phyloP scores from a whole-genome alignment of 2,113 vertebrate genomes.

The Myotis brandtii region DNA sequence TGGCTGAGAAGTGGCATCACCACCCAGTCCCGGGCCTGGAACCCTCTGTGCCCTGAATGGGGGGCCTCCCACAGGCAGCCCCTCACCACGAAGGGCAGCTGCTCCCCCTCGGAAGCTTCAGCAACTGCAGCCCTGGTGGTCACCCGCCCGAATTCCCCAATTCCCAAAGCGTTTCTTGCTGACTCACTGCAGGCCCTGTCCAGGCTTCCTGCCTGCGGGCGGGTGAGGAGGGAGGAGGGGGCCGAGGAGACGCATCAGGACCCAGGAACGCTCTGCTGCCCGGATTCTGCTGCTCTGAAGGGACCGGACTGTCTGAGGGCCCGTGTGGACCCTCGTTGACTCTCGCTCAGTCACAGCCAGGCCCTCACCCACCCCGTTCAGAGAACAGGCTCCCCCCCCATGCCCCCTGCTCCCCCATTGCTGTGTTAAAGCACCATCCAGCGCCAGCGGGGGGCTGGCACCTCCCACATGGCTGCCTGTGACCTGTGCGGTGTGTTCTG shows the following conservation, averaged over 20 bases:
- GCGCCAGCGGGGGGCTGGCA: rapidly evolving
- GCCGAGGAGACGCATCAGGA: background rate
- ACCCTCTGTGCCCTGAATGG: background rate
- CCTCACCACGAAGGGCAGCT: background rate
- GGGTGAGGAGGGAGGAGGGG: too few relatives aligned
- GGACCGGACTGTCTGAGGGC: background rate
- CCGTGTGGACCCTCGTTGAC: background rate
- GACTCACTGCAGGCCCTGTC: constrained; percentile 35
- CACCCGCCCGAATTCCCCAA: constrained; percentile 30
- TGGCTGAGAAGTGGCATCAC: background rate
- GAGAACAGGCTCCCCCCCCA: background rate
- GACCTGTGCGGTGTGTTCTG: background rate
- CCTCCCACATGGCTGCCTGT: rapidly evolving
- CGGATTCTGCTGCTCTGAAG: background rate
- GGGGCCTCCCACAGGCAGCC: background rate
- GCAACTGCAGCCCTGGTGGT: background rate
- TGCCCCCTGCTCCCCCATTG: background rate
- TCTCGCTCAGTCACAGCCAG: background rate
- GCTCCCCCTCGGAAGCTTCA: background rate
- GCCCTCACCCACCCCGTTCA: background rate
- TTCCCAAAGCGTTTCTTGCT: constrained; percentile 36
- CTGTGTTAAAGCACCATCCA: background rate
- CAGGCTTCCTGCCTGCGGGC: background rate
- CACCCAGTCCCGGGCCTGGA: rapidly evolving
- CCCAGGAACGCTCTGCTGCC: constrained; percentile 42